Evolutionary conservation across 2,888 invertebrate genomes (phyloP), one percentile per base, ranked within the genome.

Genomic region (Hirtodrosophila duncani): DNA sequence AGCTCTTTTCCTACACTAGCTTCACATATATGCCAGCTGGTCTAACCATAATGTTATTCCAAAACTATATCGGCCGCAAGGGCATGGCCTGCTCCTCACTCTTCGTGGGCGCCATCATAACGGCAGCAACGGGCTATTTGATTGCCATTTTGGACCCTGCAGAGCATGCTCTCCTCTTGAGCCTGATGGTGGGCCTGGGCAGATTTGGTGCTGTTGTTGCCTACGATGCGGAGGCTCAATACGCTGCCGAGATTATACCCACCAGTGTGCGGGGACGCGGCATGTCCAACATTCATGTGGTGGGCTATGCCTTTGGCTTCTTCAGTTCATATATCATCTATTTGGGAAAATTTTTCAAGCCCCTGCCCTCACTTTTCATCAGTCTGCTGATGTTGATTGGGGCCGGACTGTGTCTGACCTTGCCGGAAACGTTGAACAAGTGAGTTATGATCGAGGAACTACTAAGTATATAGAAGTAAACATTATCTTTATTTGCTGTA

Each of bases 221-320:
- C 11, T 91, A 90, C 74, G 91, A 91, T 82, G 90, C 91, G 1
- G 90, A 90, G 26, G 88, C 89, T 2, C 91, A 91, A 75, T 91
- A 91, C 67, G 90, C 90, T 1, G 89, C 91, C 1, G 91, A 91
- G 81, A 83, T 91, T 11, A 89, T 91, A 39, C 91, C 91, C 5
- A 90, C 91, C 0, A 89, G 89, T 49, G 89, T 91, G 0, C 85
- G 91, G 13, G 91, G 90, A 0, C 90, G 90, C 53, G 91, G 90
- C 17, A 88, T 91, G 9, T 88, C 90, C 8, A 88, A 89, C 16
- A 88, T 90, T 6, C 90, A 91, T 70, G 89, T 91, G 1, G 87
- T 88, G 18, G 91, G 91, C 11, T 90, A 89, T 68, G 88, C 88
- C 0, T 89, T 89, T 10, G 88, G 89, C 37, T 90, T 90, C 77